Evolutionary conservation across 2,113 vertebrate genomes (phyloP), one percentile per base, ranked within the genome.

Genomic region (Arvicanthis niloticus): DNA sequence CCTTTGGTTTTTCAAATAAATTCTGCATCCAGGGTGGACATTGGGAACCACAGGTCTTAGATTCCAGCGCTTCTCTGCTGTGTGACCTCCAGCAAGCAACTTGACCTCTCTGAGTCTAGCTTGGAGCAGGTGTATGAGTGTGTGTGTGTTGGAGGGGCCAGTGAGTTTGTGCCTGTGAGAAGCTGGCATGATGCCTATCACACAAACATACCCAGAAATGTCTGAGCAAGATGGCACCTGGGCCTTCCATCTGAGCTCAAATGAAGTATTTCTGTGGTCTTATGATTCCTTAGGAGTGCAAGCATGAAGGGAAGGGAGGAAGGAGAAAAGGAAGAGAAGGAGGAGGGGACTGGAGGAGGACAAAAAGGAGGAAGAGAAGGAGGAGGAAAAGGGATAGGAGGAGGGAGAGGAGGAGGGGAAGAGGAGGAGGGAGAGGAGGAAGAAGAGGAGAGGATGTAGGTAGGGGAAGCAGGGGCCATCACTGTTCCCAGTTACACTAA

Each of bases 81-180:
- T 85, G 91, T 89, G 93, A 84, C 77, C 72, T 70, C 17, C 34
- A 65, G 42, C 16, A 73, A 84, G 62, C 7, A n/a, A n/a, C 67
- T 80, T 80, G 86, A 91, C 77, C 29, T 91, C 72, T 95, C 91
- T 77, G 86, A 92, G 76, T 29, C 19, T 42, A 5, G 34, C 3
- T 34, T 56, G 8, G 10, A 51, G 51, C 48, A 15, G 34, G 37
- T 13, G 31, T 15, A 31, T 37, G 34, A 5, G 56, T 13, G 45
- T 19, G 56, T 24, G 34, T 19, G n/a, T 42, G 45, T 10, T 65
- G 62, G 62, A 24, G 45, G 76, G 42, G 42, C 62, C 80, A 26
- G 37, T 4, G 42, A 70, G 31, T 21, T 82, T 3, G 0, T 31
- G 53, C 70, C 86, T 92, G 11, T 11, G n/a, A 40, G 81, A 58